Conservation (phyloP, 2,113 vertebrate species). For the Hystrix cristata region DNA sequence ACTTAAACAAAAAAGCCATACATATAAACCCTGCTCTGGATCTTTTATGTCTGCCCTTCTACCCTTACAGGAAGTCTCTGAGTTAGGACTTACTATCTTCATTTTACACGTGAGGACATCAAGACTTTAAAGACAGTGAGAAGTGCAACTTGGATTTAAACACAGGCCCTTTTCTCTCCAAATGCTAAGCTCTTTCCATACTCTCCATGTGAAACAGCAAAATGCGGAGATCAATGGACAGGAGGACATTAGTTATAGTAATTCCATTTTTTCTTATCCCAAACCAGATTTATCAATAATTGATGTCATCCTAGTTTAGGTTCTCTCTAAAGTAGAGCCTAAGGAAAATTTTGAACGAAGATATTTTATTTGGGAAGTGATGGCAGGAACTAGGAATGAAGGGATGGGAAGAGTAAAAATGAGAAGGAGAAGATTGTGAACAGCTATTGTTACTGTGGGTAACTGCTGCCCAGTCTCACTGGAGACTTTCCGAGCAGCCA, state of each 20-base stretch:
- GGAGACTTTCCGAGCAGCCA: background rate
- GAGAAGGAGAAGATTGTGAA: background rate
- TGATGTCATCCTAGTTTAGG: background rate
- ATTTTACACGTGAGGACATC: background rate
- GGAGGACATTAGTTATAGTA: background rate
- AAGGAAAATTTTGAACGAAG: background rate
- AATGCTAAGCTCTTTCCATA: background rate
- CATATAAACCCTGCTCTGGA: background rate
- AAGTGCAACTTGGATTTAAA: background rate
- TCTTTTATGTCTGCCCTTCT: background rate
- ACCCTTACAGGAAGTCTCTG: background rate
- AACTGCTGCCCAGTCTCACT: fast-evolving
- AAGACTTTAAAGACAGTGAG: background rate
- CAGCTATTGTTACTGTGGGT: background rate
- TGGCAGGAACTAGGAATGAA: background rate
- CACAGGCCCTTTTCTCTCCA: background rate
- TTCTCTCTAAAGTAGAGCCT: background rate
- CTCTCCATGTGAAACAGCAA: background rate
- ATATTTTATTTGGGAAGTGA: background rate
- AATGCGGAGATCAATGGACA: background rate
- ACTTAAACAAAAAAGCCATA: background rate
- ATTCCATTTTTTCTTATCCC: background rate
- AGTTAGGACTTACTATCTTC: background rate
- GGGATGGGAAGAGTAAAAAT: background rate
- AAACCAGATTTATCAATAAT: background rate